Evolutionary conservation across 64 coral and sea anemone species (phyloP).

Genomic region (Porites lutea): DNA sequence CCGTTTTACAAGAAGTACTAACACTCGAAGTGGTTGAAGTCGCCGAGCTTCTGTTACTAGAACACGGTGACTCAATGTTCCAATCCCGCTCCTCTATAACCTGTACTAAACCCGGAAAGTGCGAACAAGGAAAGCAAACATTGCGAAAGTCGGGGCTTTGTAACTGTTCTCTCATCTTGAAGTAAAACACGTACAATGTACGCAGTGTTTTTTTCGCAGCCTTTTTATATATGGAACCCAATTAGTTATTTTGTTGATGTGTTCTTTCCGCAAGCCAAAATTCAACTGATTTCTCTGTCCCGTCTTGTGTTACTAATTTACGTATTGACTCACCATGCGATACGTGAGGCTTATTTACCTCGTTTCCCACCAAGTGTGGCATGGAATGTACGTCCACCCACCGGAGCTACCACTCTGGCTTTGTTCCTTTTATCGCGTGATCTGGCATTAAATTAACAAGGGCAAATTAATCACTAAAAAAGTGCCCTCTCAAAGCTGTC

Average conservation of each 20-base stretch:
- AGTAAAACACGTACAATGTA: neutral
- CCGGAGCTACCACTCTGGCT: neutral
- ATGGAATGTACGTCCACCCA: neutral
- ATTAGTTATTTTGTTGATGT: neutral
- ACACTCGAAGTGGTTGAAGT: neutral
- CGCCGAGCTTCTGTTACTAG: neutral
- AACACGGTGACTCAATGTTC: neutral
- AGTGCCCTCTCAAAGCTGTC: neutral
- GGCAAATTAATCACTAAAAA: neutral
- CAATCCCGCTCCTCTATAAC: neutral
- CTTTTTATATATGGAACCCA: constrained; percentile 12
- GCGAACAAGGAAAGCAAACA: constrained; percentile 12
- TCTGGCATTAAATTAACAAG: neutral
- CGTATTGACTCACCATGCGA: neutral
- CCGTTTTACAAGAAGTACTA: neutral
- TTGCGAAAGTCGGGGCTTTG: constrained; percentile 21
- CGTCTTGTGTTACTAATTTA: neutral
- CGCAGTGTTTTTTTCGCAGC: neutral
- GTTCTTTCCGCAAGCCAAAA: neutral
- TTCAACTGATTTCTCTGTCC: neutral
- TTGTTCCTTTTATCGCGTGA: constrained; percentile 6
- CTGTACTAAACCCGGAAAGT: neutral
- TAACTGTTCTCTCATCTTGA: constrained; percentile 5
- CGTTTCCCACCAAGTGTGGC: neutral
- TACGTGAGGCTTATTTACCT: neutral